Base-by-base conservation (phyloP, 2,888 invertebrate species). In the Latrodectus elegans region DNA sequence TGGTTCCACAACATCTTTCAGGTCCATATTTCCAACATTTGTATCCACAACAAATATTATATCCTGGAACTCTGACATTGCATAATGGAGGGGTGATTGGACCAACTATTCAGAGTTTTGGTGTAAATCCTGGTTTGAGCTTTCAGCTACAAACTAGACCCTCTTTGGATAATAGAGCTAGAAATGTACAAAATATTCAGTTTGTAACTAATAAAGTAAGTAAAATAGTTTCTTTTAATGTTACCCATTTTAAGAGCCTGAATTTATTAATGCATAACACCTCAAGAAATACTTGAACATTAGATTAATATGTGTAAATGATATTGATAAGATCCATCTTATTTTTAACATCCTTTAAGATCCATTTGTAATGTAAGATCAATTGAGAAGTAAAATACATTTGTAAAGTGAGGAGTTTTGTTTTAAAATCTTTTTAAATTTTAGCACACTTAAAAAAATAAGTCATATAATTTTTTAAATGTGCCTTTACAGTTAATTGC, bases 21-120 rank as follows among this genome's bases (percentile, higher is more conserved):
- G 96, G 94, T 92, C 94, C 94, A 73, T 96, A 96, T 91, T 91
- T 97, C 76, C 96, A 95, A 91, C 96, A 96, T 91, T 92, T 97
- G 89, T 96, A 96, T 22, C 22, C 22, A 91, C 96, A 95, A 53
- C 94, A 93, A 65, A 88, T 89, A 82, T 92, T 97, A 86, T 92
- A 97, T 38, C 96, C 96, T 0, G 95, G 96, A 3, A 95, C 95
- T 92, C 94, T 96, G 89, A 94, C 95, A 3, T 93, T 96, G 11
- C 94, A 97, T 91, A 95, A 96, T 84, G 89, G 94, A 17, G 86
- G 86, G 12, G 81, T 86, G 80, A 67, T 67, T 12, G 55, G 68
- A n/a, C 73, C 82, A 22, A 75, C 81, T 17, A 26, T 89, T 14
- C 89, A 89, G 68, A 80, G 76, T 67, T 64, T 89, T 22, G 86